Evolutionary conservation across 23 tunicate genomes (phyloP).

Genomic region (Ciona savignyi): DNA sequence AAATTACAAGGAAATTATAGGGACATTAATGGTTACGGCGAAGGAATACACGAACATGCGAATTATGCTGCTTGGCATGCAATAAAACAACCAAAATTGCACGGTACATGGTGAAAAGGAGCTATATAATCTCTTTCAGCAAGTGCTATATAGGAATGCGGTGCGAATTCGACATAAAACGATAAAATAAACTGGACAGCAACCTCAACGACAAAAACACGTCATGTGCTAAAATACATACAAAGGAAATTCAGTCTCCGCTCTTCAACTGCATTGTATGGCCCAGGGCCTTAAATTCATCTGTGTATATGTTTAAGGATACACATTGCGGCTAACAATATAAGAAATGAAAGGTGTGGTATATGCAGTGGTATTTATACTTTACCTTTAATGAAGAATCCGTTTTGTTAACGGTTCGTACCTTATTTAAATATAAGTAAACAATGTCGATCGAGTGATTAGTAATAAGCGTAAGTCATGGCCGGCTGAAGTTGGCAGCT

Average conservation of each 20-base stretch:
- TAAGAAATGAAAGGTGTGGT: not conserved
- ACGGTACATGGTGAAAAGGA: not conserved
- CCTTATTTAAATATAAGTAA: too few species aligned
- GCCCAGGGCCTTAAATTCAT: not conserved
- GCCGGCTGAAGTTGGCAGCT: slow-evolving; percentile 67
- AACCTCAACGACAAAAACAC: not conserved
- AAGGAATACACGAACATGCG: too few species aligned
- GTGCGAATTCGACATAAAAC: not conserved
- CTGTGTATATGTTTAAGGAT: not conserved
- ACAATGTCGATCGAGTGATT: too few species aligned
- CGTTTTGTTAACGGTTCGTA: too few species aligned
- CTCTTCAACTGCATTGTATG: too few species aligned
- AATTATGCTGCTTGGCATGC: too few species aligned
- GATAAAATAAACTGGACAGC: not conserved
- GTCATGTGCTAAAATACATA: not conserved
- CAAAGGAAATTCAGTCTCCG: too few species aligned
- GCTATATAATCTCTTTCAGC: not conserved
- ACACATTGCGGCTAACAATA: not conserved
- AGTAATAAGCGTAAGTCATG: slow-evolving; percentile 20
- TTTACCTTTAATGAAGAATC: too few species aligned
- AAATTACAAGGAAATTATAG: too few species aligned
- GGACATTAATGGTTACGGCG: too few species aligned
- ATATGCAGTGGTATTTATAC: not conserved
- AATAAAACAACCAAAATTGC: not conserved
- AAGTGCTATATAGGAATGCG: not conserved